Base-by-base conservation (phyloP, 2,113 vertebrate genomes). In the Meriones unguiculatus region DNA sequence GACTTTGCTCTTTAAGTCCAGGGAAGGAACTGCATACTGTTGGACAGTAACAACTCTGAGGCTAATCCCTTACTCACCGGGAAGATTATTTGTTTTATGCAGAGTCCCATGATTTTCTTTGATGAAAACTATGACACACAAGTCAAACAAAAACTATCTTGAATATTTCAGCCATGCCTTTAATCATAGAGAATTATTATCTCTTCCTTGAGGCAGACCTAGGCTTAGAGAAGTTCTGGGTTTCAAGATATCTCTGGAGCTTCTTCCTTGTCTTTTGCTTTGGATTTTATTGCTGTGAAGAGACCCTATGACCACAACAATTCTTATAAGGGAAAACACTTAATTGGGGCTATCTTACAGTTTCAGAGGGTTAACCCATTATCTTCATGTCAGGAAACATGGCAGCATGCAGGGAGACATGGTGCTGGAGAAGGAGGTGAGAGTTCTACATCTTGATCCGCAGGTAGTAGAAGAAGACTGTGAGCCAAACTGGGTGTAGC, bases 121-220 rank as follows among this genome's bases (percentile, higher is more conserved):
- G 73, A 32, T 73, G 57, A 57, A 24, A 93, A 91, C 81, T 52
- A 52, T 14, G 52, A 25, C 57, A 41, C 30, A 20, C 73, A 70
- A 54, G 5, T 70, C 70, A 93, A 69, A 59, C 35, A 88, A 73
- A 62, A 52, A 81, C 12, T 11, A 78, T 46, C n/a, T 41, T 84
- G 52, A 12, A 91, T 87, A 35, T 57, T 82, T 76, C 2, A 15
- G 14, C 13, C 38, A 35, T 38, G 52, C 64, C 59, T 50, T 91
- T 25, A 92, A 64, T 85, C 67, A 59, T 64, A 3, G 25, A 76
- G n/a, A 30, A 1, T 52, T 59, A 41, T 59, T 89, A 54, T 78
- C n/a, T 93, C 72, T 84, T 90, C 50, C 10, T 95, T 92, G 65
- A 87, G 80, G 50, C 59, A 81, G 77, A 75, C 24, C 25, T 13